These are phyloP conservation scores for Botia almorhae DNA, from an alignment of 2,797 vertebrate species.

Conservation along the genomic window DNA sequence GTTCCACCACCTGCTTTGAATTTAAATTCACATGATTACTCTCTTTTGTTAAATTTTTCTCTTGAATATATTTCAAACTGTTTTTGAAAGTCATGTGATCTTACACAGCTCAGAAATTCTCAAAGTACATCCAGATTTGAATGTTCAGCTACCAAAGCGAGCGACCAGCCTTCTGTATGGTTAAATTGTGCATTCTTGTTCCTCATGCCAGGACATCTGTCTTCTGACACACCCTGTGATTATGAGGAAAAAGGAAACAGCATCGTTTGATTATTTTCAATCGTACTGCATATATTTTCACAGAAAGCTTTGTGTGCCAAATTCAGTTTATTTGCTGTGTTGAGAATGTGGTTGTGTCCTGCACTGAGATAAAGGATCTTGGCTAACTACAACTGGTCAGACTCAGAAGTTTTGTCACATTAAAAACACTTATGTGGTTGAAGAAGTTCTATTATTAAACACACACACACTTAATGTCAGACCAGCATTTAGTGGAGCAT, in stretches of 20 bases:
- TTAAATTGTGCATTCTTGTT: constrained; percentile 71
- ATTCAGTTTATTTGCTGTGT: constrained; percentile 30
- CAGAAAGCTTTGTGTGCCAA: constrained; percentile 45
- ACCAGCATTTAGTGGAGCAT: neutral
- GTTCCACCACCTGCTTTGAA: constrained; percentile 57
- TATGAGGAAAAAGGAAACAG: constrained; percentile 74
- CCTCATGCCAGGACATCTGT: constrained; percentile 79
- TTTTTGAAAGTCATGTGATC: constrained; percentile 50
- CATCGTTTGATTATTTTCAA: constrained; percentile 76
- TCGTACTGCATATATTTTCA: constrained; percentile 59
- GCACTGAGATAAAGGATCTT: neutral
- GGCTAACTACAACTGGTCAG: no score
- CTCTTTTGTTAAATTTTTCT: constrained; percentile 39
- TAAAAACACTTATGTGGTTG: no score
- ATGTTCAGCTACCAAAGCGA: constrained; percentile 66
- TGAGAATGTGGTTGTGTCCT: neutral
- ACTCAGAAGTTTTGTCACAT: no score
- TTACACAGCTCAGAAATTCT: constrained; percentile 52
- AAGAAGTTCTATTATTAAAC: no score
- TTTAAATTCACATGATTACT: constrained; percentile 45
- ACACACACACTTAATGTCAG: neutral
- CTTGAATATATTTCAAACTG: constrained; percentile 48
- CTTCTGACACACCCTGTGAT: constrained; percentile 79
- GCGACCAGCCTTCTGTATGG: constrained; percentile 67
- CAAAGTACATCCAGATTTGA: constrained; percentile 72